Conservation (phyloP, 2,797 vertebrate genomes). For the Pangasius sanitwongsei region DNA sequence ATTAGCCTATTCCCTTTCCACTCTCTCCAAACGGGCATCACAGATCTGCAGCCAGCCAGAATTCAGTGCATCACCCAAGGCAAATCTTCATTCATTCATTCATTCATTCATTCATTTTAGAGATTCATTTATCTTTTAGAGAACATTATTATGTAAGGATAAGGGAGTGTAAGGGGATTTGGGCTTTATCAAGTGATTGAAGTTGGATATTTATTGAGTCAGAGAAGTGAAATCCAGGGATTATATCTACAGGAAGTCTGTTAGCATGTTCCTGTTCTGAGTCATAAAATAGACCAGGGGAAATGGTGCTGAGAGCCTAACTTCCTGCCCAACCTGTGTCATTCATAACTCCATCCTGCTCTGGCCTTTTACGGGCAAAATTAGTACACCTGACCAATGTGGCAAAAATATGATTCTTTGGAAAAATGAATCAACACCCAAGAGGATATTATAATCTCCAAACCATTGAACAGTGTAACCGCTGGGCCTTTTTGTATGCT, state of each 20-base stretch:
- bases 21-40: slow-evolving; percentile 34
- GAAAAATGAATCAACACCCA: neutral
- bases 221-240: slow-evolving; percentile 33
- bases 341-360: slow-evolving; percentile 33
- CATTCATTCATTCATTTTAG: neutral
- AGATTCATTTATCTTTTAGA: too few relatives aligned
- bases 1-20: slow-evolving; percentile 54
- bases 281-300: slow-evolving; percentile 46
- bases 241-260: slow-evolving; percentile 49
- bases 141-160: neutral
- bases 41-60: slow-evolving; percentile 11
- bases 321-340: slow-evolving; percentile 51
- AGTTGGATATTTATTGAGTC: neutral
- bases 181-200: slow-evolving; percentile 10
- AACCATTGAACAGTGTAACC: neutral
- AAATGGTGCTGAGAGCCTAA: slow-evolving; percentile 34
- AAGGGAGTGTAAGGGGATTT: slow-evolving; percentile 6
- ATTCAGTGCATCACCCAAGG: slow-evolving; percentile 12
- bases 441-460: neutral
- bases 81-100: neutral
- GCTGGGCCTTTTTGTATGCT: neutral
- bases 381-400: neutral
- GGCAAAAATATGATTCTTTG: neutral
- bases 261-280: slow-evolving; percentile 51
- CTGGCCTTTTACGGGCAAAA: slow-evolving; percentile 45